Evolutionary conservation across 2,888 invertebrate genomes (phyloP), one percentile per base, ranked within the genome.

Genomic region (Drosophila algonquin): DNA sequence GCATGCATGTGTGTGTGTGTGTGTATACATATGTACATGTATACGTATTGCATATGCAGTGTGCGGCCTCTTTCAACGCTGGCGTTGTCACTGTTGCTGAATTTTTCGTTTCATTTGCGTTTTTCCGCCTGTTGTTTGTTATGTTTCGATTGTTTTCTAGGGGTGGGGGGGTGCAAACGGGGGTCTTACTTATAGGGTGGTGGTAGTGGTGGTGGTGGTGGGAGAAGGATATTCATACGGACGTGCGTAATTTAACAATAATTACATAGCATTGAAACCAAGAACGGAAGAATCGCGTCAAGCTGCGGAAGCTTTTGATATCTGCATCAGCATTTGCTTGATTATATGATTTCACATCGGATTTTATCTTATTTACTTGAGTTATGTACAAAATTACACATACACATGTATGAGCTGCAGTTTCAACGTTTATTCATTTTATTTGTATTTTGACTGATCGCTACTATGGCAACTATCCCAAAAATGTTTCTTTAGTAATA

Each of bases 91-190:
- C 69, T 59, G 76, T 57, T 55, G 69, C 70, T 73, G 69, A 76
- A 78, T 73, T 77, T 80, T 63, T 62, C 40, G 73, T 73, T 80
- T 73, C 73, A 72, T 64, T 82, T 77, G 65, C 64, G 73, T 70
- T 75, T 84, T 79, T 73, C 79, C 72, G 72, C 71, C 6, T 53
- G 52, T 52, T 53, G 87, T 32, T 84, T 78, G 71, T 55, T 70
- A 46, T 69, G 73, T 58, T 60, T 54, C 56, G 24, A 45, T 56
- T 65, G 50, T 67, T 67, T 21, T 14, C 21, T 40, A 14, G 2
- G 35, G 52, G 46, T 10, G 16, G 3, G 16, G 3, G 3, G 16
- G 14, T 2, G 56, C 45, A 24, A 44, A 44, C 32, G 56, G 18
- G 27, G 65, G 24, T 40, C 40, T 2, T 7, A 40, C 40, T n/a